phyloP scores from a whole-genome alignment of 92 coral and sea anemone species.

The Parazoanthus swiftii region DNA sequence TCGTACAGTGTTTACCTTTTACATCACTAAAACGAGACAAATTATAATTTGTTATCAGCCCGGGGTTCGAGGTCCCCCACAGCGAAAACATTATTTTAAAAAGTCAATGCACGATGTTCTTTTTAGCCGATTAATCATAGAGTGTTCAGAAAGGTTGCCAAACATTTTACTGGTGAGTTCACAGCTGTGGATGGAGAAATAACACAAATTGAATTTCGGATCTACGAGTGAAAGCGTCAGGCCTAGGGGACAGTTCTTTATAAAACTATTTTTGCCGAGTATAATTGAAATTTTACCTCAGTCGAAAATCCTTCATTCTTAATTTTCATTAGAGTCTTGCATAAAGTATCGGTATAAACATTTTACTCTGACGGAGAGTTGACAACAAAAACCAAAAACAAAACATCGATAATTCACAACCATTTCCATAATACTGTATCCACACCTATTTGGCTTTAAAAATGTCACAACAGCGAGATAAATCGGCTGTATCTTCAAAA shows the following conservation, averaged over 20 bases:
- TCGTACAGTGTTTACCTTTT: neutral
- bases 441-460: neutral
- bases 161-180: neutral
- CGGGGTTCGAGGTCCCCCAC: neutral
- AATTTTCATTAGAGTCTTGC: neutral
- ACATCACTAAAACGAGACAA: neutral
- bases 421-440: neutral
- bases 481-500: neutral
- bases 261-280: neutral
- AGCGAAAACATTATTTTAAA: neutral
- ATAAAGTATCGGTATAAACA: neutral
- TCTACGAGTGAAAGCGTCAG: neutral
- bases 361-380: neutral
- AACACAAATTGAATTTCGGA: neutral
- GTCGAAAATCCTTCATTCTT: neutral
- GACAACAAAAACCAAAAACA: neutral
- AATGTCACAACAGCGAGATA: neutral
- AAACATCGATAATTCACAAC: neutral
- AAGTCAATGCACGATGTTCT: neutral
- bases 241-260: neutral
- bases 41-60: neutral
- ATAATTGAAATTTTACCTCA: neutral
- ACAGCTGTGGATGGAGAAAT: no score
- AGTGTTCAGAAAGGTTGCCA: neutral
- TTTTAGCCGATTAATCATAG: neutral